Evolutionary conservation across 2,113 vertebrate species (phyloP).

Genomic region (Petrocephalus microphthalmus): DNA sequence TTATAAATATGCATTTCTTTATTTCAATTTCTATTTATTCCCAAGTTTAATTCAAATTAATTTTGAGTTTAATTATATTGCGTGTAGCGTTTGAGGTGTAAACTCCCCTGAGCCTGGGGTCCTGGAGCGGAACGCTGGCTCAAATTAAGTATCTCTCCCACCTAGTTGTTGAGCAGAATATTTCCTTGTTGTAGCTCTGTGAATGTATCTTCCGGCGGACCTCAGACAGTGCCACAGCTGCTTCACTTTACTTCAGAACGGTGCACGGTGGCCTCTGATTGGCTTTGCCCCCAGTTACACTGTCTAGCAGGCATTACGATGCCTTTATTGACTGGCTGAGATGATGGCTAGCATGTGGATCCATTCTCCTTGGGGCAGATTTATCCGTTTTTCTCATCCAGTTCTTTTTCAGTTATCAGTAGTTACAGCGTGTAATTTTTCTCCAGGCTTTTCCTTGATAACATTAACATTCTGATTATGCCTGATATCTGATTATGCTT

Average conservation of each 20-base stretch:
- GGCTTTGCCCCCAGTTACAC: background rate
- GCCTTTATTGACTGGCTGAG: background rate
- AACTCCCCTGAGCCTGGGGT: background rate
- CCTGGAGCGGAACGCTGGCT: background rate
- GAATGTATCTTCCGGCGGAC: background rate
- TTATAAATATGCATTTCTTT: no score
- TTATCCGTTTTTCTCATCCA: background rate
- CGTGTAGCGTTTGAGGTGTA: background rate
- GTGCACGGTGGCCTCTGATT: background rate
- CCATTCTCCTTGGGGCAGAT: background rate
- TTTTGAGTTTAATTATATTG: no score
- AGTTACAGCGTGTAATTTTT: background rate
- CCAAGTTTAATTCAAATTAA: no score
- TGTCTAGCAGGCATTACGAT: background rate
- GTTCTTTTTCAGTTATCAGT: background rate
- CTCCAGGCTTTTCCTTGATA: background rate
- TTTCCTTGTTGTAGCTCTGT: background rate
- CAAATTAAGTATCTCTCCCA: background rate
- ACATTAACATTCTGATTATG: background rate
- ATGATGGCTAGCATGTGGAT: background rate
- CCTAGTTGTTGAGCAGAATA: background rate
- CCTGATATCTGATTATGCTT: background rate
- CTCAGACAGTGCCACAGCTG: background rate
- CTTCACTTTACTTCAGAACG: background rate
- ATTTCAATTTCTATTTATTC: no score